These are phyloP conservation scores for Catalaphyllia jardinei DNA, from an alignment of 64 coral and sea anemone species.

Conservation along the genomic window DNA sequence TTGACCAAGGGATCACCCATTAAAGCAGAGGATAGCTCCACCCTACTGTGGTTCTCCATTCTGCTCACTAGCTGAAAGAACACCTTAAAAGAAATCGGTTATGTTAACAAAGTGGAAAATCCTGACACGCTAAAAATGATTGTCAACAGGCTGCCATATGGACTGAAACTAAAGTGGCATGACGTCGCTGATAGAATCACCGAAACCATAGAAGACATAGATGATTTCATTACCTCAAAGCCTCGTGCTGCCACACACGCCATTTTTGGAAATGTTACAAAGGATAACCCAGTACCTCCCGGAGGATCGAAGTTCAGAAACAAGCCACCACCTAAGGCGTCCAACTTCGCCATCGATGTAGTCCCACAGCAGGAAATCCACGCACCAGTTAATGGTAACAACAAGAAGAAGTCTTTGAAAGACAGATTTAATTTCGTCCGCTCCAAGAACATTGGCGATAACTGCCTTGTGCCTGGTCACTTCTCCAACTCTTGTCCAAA, in stretches of 20 bases:
- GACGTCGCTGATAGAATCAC: slow-evolving; percentile 31
- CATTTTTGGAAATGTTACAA: slow-evolving; percentile 47
- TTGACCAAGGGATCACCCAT: slow-evolving; percentile 34
- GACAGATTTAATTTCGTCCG: slow-evolving; percentile 35
- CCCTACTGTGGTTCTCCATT: slow-evolving; percentile 38
- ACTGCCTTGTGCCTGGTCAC: slow-evolving; percentile 24
- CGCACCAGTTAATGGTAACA: not conserved
- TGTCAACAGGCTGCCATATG: slow-evolving; percentile 44
- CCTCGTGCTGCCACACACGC: slow-evolving; percentile 45
- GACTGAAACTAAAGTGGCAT: slow-evolving; percentile 31
- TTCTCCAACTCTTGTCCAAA: slow-evolving; percentile 30
- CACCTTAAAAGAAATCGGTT: slow-evolving; percentile 36
- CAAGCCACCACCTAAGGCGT: not conserved
- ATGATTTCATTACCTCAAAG: slow-evolving; percentile 7
- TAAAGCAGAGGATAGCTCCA: slow-evolving; percentile 37
- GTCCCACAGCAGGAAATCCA: not conserved
- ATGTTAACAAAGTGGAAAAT: slow-evolving; percentile 47
- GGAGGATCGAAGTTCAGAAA: not conserved
- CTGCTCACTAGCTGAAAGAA: slow-evolving; percentile 48
- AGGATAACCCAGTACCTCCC: not conserved
- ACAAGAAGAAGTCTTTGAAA: slow-evolving; percentile 36
- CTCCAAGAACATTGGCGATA: slow-evolving; percentile 36
- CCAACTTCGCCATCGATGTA: not conserved
- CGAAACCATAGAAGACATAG: not conserved
- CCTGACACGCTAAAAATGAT: slow-evolving; percentile 59